A percentile compares a stretch with the other conserved stretches of the same genome.
phyloP scores from a whole-genome alignment of 2,888 invertebrate genomes.

The Alviniconcha strummeri region DNA sequence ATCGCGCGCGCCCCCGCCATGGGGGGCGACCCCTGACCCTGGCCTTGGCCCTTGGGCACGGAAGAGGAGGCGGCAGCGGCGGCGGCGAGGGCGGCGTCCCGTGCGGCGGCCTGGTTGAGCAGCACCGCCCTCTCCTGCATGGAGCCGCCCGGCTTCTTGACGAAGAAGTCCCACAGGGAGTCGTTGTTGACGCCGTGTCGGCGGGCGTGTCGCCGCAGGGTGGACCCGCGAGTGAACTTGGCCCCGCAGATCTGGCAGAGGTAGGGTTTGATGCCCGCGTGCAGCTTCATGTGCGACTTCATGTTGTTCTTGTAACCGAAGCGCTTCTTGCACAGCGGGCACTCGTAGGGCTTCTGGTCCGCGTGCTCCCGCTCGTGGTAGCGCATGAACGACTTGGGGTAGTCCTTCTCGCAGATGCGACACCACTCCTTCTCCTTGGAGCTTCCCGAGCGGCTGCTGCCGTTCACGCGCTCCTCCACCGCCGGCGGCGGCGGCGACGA shows the following conservation, averaged over 20 bases:
- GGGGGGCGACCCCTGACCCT: conserved; percentile 22
- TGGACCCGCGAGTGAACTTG: conserved; percentile 66
- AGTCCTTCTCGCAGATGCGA: conserved; percentile 61
- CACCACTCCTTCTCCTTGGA: conserved; percentile 60
- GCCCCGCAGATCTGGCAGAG: conserved; percentile 66
- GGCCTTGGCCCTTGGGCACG: not conserved
- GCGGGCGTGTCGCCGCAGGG: conserved; percentile 63
- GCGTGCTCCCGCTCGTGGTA: conserved; percentile 65
- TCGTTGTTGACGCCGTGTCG: conserved; percentile 62
- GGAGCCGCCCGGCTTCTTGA: conserved; percentile 22
- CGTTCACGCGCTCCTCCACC: conserved; percentile 17
- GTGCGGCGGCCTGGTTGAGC: conserved; percentile 11
- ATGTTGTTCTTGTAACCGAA: conserved; percentile 70
- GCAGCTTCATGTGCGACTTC: conserved; percentile 68
- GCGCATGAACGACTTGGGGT: conserved; percentile 62
- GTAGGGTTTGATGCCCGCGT: conserved; percentile 66
- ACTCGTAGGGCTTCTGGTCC: conserved; percentile 65
- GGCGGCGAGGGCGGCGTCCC: conserved; percentile 5
- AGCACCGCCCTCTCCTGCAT: not conserved
- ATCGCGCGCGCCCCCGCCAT: conserved; percentile 22
- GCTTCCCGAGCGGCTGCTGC: not conserved
- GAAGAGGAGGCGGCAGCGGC: not conserved
- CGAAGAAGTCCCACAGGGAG: conserved; percentile 60
- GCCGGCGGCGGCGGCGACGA: not conserved
- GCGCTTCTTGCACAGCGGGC: conserved; percentile 64